Conservation (phyloP, 2,888 invertebrate genomes). For the Dorcus parallelipipedus region DNA sequence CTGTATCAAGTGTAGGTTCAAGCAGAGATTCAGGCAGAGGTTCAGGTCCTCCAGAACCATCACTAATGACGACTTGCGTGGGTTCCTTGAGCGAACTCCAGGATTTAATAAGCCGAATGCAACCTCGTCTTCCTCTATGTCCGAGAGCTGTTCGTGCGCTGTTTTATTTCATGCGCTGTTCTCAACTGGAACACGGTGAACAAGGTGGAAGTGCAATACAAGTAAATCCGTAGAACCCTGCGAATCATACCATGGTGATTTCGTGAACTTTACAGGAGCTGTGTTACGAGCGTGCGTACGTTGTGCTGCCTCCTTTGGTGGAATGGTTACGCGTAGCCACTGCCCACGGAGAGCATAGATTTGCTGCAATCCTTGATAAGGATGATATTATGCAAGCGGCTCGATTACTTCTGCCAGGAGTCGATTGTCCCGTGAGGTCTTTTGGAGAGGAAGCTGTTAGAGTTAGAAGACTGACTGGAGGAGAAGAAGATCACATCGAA, state of each 20-base stretch:
- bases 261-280: slow-evolving; percentile 57
- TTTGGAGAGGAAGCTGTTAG: slow-evolving; percentile 60
- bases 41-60: slow-evolving; percentile 58
- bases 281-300: slow-evolving; percentile 83
- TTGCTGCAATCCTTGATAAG: slow-evolving; percentile 68
- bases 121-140: slow-evolving; percentile 53
- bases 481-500: slow-evolving; percentile 43
- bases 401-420: slow-evolving; percentile 77
- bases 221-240: slow-evolving; percentile 21
- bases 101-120: slow-evolving; percentile 65
- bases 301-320: slow-evolving; percentile 83
- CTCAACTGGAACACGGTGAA: slow-evolving; percentile 60
- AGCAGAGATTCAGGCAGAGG: slow-evolving; percentile 48
- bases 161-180: slow-evolving; percentile 91
- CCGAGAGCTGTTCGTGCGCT: slow-evolving; percentile 74
- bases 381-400: slow-evolving; percentile 90
- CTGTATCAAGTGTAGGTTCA: slow-evolving; percentile 51
- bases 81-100: slow-evolving; percentile 77
- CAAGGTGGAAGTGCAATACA: slow-evolving; percentile 41
- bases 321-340: slow-evolving; percentile 85
- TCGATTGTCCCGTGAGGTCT: slow-evolving; percentile 82
- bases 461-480: slow-evolving; percentile 41
- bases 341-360: slow-evolving; percentile 78
- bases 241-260: neutral
- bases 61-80: slow-evolving; percentile 82